phyloP scores from a whole-genome alignment of 2,113 vertebrate species.

The Chaetura pelagica region DNA sequence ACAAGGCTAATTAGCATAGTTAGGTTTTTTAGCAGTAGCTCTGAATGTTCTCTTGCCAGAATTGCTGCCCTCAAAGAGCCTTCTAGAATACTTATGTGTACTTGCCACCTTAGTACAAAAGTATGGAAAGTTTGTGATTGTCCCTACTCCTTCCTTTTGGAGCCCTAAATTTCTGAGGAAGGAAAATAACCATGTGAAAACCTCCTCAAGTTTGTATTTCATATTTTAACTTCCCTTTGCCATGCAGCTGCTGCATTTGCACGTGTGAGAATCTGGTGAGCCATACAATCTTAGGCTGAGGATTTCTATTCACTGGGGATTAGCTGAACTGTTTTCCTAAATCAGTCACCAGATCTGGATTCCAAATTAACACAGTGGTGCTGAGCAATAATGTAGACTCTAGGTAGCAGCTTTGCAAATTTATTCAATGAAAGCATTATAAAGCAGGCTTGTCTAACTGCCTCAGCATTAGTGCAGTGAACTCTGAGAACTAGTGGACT shows the following conservation, averaged over 20 bases:
- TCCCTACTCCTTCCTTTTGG: conserved; percentile 17
- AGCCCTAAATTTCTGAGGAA: neutral
- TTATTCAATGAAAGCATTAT: conserved; percentile 49
- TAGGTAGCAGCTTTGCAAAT: conserved; percentile 66
- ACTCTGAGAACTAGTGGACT: neutral
- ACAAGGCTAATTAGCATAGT: neutral
- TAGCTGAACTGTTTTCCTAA: conserved; percentile 67
- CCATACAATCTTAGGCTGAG: conserved; percentile 41
- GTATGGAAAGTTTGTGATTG: neutral
- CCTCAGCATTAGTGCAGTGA: conserved; percentile 58
- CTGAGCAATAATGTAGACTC: conserved; percentile 57
- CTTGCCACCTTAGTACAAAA: neutral
- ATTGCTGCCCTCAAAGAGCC: neutral
- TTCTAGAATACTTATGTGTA: neutral
- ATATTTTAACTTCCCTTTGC: conserved; percentile 62
- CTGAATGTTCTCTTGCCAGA: neutral
- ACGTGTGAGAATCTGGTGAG: conserved; percentile 64
- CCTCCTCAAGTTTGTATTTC: neutral
- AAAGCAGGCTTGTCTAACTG: conserved; percentile 57
- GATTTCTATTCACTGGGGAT: conserved; percentile 68
- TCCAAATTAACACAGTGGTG: conserved; percentile 69
- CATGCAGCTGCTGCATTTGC: conserved; percentile 62
- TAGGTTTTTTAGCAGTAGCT: neutral
- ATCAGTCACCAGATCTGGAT: conserved; percentile 70
- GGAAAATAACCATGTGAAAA: conserved; percentile 35